Conservation (phyloP, 2,888 invertebrate genomes). For the Latheticus oryzae region DNA sequence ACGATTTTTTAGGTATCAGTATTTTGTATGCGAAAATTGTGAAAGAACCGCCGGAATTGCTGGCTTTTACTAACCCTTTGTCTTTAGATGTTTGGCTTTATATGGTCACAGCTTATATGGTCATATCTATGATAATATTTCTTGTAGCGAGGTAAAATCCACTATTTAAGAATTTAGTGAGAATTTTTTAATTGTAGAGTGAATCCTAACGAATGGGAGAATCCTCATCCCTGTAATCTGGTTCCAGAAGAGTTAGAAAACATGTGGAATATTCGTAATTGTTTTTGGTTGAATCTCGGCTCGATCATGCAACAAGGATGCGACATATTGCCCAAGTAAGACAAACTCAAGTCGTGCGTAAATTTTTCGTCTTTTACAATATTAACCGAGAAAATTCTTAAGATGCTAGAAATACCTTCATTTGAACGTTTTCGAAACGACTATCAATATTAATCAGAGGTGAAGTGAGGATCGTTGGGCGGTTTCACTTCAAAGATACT, state of each 20-base stretch:
- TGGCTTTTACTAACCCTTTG: conserved; percentile 91
- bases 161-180: conserved; percentile 17
- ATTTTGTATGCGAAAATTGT: conserved; percentile 86
- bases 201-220: conserved; percentile 93
- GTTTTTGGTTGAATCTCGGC: conserved; percentile 94
- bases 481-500: conserved; percentile 50
- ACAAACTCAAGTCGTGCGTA: conserved; percentile 8
- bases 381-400: background rate
- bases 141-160: conserved; percentile 72
- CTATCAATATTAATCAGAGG: conserved; percentile 48
- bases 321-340: conserved; percentile 92
- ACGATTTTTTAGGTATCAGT: conserved; percentile 74
- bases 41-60: conserved; percentile 82
- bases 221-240: conserved; percentile 90
- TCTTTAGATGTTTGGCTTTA: conserved; percentile 90
- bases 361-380: no score
- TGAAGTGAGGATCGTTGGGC: conserved; percentile 43
- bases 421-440: conserved; percentile 36
- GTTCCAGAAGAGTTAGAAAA: conserved; percentile 90
- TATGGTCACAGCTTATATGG: conserved; percentile 86
- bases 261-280: conserved; percentile 87
- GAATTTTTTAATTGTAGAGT: conserved; percentile 69
- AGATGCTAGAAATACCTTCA: conserved; percentile 2
- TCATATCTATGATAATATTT: conserved; percentile 85
- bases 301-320: conserved; percentile 95